Percentiles rank a stretch among this genome's conserved stretches.
phyloP scores from a whole-genome alignment of 2,113 vertebrate genomes.

The Antechinus flavipes region DNA sequence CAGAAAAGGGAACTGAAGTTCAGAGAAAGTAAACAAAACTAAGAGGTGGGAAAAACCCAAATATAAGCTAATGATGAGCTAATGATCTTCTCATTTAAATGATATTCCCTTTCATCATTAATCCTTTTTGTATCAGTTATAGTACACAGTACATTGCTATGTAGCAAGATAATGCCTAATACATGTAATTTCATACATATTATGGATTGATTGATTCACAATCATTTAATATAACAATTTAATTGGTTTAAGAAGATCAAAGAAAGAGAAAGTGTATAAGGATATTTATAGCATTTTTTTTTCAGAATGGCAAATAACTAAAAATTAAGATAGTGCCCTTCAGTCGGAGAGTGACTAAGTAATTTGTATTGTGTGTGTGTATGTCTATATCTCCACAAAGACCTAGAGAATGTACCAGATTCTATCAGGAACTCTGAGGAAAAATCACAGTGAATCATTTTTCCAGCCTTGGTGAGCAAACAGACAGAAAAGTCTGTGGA shows the following conservation, averaged over 20 bases:
- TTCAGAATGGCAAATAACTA: background rate
- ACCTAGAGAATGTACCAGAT: too few relatives aligned
- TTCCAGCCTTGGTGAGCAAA: too few relatives aligned
- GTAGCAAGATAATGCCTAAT: background rate
- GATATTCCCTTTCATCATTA: background rate
- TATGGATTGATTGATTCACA: background rate
- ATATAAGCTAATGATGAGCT: too few relatives aligned
- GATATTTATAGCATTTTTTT: background rate
- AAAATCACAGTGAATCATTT: too few relatives aligned
- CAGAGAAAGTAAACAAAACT: too few relatives aligned
- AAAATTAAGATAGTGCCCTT: background rate
- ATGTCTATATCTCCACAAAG: too few relatives aligned
- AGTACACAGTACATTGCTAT: background rate
- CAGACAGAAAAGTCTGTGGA: too few relatives aligned
- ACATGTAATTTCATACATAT: background rate
- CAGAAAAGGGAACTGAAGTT: too few relatives aligned
- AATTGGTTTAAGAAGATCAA: background rate
- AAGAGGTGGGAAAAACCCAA: too few relatives aligned
- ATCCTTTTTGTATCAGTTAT: background rate
- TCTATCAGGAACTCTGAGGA: too few relatives aligned
- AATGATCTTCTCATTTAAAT: background rate
- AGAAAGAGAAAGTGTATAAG: background rate
- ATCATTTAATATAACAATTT: background rate
- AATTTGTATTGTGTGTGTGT: background rate
- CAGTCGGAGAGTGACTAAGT: background rate